Evolutionary conservation across 2,797 vertebrate genomes (phyloP).

Genomic region (Melanotaenia nigrans): DNA sequence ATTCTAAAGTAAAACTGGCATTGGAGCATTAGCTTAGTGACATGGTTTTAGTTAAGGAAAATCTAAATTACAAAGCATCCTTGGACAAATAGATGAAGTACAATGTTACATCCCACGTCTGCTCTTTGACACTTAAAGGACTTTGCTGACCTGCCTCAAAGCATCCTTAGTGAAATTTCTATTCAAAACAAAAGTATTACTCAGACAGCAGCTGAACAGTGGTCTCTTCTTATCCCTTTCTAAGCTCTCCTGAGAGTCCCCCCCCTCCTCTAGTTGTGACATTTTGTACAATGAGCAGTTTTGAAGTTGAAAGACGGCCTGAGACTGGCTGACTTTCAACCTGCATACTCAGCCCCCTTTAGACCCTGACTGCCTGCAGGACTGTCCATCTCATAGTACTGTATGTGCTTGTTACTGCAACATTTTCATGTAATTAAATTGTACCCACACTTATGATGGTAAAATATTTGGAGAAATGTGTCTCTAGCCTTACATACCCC

Average conservation of each 20-base stretch:
- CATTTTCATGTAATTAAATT: neutral
- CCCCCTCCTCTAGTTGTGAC: slow-evolving; percentile 24
- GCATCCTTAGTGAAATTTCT: neutral
- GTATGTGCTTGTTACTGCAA: slow-evolving; percentile 5
- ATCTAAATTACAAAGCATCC: neutral
- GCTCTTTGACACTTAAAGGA: slow-evolving; percentile 10
- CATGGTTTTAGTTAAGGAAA: neutral
- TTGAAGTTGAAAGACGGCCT: slow-evolving; percentile 30
- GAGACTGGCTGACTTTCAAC: slow-evolving; percentile 18
- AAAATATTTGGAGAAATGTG: slow-evolving; percentile 25
- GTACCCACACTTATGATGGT: neutral
- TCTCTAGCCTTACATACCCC: slow-evolving; percentile 39
- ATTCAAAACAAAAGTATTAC: slow-evolving; percentile 27
- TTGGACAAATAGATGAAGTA: neutral
- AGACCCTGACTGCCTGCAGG: slow-evolving; percentile 20
- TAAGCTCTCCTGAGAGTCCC: slow-evolving; percentile 34
- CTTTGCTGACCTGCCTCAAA: slow-evolving; percentile 17
- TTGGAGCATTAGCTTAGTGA: neutral
- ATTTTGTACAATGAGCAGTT: slow-evolving; percentile 29
- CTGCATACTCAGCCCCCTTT: slow-evolving; percentile 20
- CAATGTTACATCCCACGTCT: slow-evolving; percentile 8
- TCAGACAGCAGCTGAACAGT: slow-evolving; percentile 26
- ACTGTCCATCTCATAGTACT: slow-evolving; percentile 7
- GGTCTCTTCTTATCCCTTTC: slow-evolving; percentile 14
- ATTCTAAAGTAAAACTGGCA: neutral